phyloP scores from a whole-genome alignment of 2,888 invertebrate genomes.

The Dyspetes luteomarginatus region DNA sequence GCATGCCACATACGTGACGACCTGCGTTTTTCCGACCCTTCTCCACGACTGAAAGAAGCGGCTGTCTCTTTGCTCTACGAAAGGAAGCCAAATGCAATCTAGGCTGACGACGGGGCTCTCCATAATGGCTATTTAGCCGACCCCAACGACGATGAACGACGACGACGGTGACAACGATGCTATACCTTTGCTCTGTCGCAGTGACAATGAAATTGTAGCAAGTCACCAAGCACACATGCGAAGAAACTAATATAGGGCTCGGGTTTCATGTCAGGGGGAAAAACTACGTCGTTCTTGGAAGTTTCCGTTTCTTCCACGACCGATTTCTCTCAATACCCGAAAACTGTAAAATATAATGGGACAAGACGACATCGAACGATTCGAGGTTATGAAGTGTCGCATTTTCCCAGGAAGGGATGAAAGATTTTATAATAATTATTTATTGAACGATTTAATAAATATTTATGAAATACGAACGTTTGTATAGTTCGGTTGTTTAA shows the following conservation, averaged over 20 bases:
- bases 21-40: slow-evolving; percentile 44
- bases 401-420: too few species aligned
- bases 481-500: too few species aligned
- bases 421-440: too few species aligned
- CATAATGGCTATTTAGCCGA: slow-evolving; percentile 10
- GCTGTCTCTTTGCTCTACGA: slow-evolving; percentile 25
- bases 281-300: background rate
- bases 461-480: too few species aligned
- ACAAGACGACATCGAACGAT: too few species aligned
- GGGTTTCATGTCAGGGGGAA: slow-evolving; percentile 40
- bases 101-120: slow-evolving; percentile 70
- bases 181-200: slow-evolving; percentile 3
- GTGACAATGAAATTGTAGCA: slow-evolving; percentile 71
- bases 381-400: too few species aligned
- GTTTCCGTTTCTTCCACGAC: too few species aligned
- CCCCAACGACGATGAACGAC: slow-evolving; percentile 8
- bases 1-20: background rate
- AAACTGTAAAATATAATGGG: too few species aligned
- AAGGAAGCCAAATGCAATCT: slow-evolving; percentile 78
- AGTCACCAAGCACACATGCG: slow-evolving; percentile 30
- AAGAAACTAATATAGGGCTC: slow-evolving; percentile 8
- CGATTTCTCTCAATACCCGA: too few species aligned
- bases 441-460: too few species aligned
- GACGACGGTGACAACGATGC: background rate
- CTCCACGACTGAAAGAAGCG: slow-evolving; percentile 61